phyloP scores from a whole-genome alignment of 2,113 vertebrate genomes.

The Passer domesticus region DNA sequence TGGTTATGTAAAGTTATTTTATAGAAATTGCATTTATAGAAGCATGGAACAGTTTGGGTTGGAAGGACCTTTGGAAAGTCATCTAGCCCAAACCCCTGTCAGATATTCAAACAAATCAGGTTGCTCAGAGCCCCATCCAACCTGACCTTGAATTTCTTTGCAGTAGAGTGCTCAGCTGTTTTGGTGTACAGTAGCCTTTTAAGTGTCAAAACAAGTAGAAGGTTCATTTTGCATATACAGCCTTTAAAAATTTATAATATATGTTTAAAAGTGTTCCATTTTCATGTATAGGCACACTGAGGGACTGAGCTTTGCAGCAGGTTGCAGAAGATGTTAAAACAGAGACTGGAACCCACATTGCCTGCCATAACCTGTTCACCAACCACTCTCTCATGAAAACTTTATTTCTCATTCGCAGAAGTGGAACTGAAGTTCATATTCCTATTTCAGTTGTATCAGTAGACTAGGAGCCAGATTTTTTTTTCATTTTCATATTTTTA shows the following conservation, averaged over 20 bases:
- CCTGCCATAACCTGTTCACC: background rate
- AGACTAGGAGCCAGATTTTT: background rate
- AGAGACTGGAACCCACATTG: background rate
- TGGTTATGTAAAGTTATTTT: rapidly evolving
- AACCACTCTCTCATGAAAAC: background rate
- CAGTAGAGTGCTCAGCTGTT: background rate
- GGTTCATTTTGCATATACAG: background rate
- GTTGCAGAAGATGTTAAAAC: background rate
- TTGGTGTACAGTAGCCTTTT: background rate
- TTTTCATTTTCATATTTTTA: background rate
- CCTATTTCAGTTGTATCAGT: background rate
- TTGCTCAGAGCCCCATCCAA: background rate
- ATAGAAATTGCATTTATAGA: background rate
- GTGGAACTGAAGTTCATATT: background rate
- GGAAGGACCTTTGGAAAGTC: background rate
- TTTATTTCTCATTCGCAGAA: background rate
- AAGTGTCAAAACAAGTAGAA: background rate
- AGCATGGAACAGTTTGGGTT: background rate
- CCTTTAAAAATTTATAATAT: background rate
- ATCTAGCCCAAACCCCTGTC: background rate
- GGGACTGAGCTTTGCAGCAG: background rate
- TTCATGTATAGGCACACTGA: background rate
- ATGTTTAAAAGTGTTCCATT: background rate
- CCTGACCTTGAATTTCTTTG: background rate
- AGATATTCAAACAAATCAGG: background rate